Percentiles rank a stretch among this genome's conserved stretches.
phyloP scores from a whole-genome alignment of 2,113 vertebrate genomes.

The Leptosomus discolor region DNA sequence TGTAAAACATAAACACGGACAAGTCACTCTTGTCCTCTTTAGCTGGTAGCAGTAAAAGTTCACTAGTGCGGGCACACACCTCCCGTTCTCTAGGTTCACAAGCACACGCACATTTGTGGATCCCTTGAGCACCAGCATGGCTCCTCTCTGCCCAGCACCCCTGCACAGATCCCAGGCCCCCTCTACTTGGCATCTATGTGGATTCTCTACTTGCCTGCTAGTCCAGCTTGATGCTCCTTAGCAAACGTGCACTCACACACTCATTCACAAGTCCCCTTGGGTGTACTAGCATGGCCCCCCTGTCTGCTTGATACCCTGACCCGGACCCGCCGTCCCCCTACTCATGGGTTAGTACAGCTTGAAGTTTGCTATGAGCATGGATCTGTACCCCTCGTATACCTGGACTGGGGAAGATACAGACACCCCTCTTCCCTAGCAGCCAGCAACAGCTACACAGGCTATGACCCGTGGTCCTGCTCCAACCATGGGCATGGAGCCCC shows the following conservation, averaged over 20 bases:
- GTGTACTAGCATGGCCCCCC: background rate
- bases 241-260: background rate
- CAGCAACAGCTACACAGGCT: background rate
- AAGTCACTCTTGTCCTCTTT: background rate
- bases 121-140: background rate
- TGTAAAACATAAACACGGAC: no score
- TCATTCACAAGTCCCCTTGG: background rate
- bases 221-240: background rate
- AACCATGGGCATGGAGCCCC: background rate
- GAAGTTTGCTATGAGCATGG: background rate
- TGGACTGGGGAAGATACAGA: no score
- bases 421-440: background rate
- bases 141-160: background rate
- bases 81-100: background rate
- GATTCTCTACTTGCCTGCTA: background rate
- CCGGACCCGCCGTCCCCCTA: accelerated
- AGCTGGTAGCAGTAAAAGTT: background rate
- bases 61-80: background rate
- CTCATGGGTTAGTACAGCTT: background rate
- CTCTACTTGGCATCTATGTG: background rate
- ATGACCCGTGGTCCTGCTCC: background rate
- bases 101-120: accelerated
- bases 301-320: background rate
- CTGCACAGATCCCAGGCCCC: background rate
- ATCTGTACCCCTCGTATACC: accelerated